Base-by-base conservation (phyloP, 2,888 invertebrate species). In the Trissoscelio sp. region DNA sequence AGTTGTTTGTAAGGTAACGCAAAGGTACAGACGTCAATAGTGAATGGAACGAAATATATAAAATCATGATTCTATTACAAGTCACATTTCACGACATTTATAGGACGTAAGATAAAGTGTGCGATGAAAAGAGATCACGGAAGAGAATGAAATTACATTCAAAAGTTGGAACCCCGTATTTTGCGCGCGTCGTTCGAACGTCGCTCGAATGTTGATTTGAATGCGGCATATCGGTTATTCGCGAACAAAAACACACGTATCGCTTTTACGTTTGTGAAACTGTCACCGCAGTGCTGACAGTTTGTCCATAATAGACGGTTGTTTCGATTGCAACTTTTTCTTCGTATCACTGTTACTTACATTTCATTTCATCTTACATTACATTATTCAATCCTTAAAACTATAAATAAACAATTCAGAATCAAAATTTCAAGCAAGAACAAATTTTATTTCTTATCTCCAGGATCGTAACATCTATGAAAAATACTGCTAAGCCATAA, bases 401-500 rank as follows among this genome's bases (percentile, higher is more conserved):
- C n/a, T n/a, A n/a, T n/a, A n/a, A n/a, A 28, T 28, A 57, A 37
- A 57, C 37, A 57, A 57, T 18, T 22, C 34, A n/a, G n/a, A 57
- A n/a, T n/a, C n/a, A n/a, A n/a, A n/a, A n/a, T n/a, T n/a, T 28
- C 3, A 28, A 28, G 28, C 28, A 28, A 28, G 6, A 28, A 28
- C 4, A 28, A 28, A 28, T 28, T 28, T 60, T 60, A 11, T 7
- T 44, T 60, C n/a, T 42, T 44, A 31, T 60, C 14, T 60, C 24
- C 42, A 42, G 16, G 51, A 46, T 37, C 22, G 20, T 64, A 37
- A 46, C 24, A 16, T 42, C 28, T 34, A 4, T n/a, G 28, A 48
- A 64, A 66, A 66, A 66, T 66, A 66, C 53, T 66, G 66, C 39
- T 42, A 67, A 53, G 28, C 44, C 31, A n/a, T 51, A 67, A 67